Base-by-base conservation (phyloP, 2,113 vertebrate species). In the Solea solea region DNA sequence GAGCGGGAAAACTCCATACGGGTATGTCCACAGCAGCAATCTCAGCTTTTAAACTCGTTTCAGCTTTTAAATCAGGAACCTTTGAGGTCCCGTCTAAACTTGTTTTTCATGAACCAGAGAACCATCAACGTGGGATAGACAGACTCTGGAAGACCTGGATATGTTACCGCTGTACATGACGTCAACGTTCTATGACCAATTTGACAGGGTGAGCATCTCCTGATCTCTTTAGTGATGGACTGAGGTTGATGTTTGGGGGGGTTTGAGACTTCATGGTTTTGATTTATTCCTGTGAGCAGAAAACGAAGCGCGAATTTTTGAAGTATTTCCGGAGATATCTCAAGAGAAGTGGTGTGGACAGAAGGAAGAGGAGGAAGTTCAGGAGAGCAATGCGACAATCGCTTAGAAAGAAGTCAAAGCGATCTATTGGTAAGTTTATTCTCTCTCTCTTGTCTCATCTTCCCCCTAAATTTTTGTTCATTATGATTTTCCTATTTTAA, bases 121-220 rank as follows among this genome's bases (percentile, higher is more conserved):
- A 34, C 34, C 89, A 45, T 69, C 83, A 8, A 76, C 55, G 1
- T 94, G 93, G 93, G 64, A 48, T 6, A 0, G 0, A 5, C n/a
- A 72, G 39, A 94, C 92, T 13, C 86, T 94, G 72, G 13, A 2
- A 4, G 56, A 62, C 62, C 84, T 94, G 0, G 88, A 13, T 0
- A 59, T 55, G 16, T 64, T 94, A 13, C 83, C 91, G 3, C 79
- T 93, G 25, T 93, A 91, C 55, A 11, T 94, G 64, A 78, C 67
- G 7, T 68, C 69, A 7, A 57, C 8, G 44, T 90, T 94, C 80
- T 94, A 90, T 59, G 0, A 8, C 0, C 10, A 87, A 16, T 88
- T 94, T 65, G 7, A 80, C 51, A 78, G 34, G 66, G 93, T 94
- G 41, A 75, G 81, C 5, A 11, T 41, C 55, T 11, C 15, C 7